Conservation (phyloP, 2,113 vertebrate genomes). For the Semicossyphus pulcher region DNA sequence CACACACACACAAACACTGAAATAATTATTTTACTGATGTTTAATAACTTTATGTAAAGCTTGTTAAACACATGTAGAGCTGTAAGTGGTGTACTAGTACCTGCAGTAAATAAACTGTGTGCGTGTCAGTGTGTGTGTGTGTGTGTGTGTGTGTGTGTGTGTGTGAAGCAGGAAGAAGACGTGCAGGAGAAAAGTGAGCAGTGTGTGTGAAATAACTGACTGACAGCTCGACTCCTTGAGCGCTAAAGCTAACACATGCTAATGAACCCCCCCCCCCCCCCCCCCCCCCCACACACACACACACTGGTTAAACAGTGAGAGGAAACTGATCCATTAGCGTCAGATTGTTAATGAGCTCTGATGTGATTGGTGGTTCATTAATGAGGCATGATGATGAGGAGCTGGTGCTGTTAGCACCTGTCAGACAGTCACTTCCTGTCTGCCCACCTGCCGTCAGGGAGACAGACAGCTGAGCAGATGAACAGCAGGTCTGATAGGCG, state of each 20-base stretch:
- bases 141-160: conserved; percentile 21
- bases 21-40: no score
- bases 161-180: conserved; percentile 7
- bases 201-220: conserved; percentile 19
- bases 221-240: conserved; percentile 22
- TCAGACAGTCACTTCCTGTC: conserved; percentile 42
- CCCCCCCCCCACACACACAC: no score
- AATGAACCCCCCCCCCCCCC: no score
- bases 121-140: conserved; percentile 9
- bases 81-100: no score
- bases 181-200: conserved; percentile 25
- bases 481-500: no score
- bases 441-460: no score
- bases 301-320: not conserved
- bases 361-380: conserved; percentile 52
- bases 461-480: no score
- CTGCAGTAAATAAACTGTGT: no score
- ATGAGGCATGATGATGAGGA: conserved; percentile 16
- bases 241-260: conserved; percentile 53
- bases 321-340: conserved; percentile 51
- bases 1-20: no score
- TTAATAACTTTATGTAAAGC: no score
- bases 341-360: conserved; percentile 46
- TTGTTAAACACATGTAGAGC: conserved; percentile 10
- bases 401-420: conserved; percentile 42